Evolutionary conservation across 2,113 vertebrate species (phyloP), one percentile per base, ranked within the genome.

Genomic region (Tetrao urogallus): DNA sequence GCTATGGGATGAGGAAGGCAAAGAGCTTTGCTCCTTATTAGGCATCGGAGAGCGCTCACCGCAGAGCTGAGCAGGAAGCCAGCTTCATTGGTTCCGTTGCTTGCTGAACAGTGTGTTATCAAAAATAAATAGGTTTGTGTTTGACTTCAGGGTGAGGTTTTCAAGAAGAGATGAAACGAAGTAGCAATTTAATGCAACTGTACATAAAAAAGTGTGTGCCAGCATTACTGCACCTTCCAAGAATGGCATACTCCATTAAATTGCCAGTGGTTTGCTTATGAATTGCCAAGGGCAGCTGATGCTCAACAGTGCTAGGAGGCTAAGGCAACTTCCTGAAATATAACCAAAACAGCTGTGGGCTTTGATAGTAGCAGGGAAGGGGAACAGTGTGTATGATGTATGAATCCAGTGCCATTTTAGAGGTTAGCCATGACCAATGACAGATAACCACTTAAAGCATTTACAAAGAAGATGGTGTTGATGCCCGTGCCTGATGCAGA

Each of bases 201-300:
- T 70, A 24, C 2, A 0, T 38, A 50, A n/a, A 36, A 89, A 81
- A 36, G 42, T 6, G 32, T 52, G 20, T 25, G 36, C 38, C 61
- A 47, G 20, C 3, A 3, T 61, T 88, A 56, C 73, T 76, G 45
- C 13, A 6, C 61, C 63, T 88, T 74, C 82, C 20, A 61, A 40
- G 67, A 79, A 22, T 14, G 40, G 5, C 70, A 20, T 0, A 0
- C 61, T 65, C 5, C 38, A 1, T 77, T 69, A 36, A 0, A 0
- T 77, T 84, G 16, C 20, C n/a, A 4, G 43, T 36, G 40, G 65
- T 43, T 72, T 82, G 8, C 86, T 63, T 64, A 32, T 64, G 65
- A 65, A 34, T 80, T 66, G 18, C 67, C 50, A 54, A 74, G 82
- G 72, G 10, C 20, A 45, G 36, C 15, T 0, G 1, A 10, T 54